These are phyloP conservation scores for Prunella himalayana DNA, from an alignment of 2,113 vertebrate genomes.

Conservation along the genomic window DNA sequence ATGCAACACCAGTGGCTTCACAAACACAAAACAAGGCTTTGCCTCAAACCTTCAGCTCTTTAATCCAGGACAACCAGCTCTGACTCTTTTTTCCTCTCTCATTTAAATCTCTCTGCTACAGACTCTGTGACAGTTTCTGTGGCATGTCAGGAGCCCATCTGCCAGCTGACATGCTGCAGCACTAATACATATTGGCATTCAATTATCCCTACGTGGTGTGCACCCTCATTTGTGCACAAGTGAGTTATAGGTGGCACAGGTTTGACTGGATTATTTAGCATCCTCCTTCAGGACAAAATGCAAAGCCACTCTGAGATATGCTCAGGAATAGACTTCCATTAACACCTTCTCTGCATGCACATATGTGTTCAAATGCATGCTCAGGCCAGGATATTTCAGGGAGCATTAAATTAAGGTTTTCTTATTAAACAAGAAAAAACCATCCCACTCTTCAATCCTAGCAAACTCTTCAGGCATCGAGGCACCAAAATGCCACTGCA, in stretches of 20 bases:
- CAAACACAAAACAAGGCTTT: background rate
- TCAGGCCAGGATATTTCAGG: background rate
- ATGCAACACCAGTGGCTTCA: background rate
- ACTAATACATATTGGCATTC: background rate
- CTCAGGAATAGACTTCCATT: background rate
- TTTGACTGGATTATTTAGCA: background rate
- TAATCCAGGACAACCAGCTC: background rate
- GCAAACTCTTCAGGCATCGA: background rate
- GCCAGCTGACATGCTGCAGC: background rate
- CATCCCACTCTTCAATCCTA: background rate
- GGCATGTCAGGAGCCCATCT: background rate
- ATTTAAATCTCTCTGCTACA: background rate
- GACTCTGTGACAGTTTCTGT: background rate
- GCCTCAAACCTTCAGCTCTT: background rate
- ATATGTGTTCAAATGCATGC: background rate
- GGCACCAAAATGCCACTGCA: background rate
- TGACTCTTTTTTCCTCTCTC: background rate
- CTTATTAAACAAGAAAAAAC: background rate
- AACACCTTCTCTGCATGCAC: background rate
- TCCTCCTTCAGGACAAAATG: background rate
- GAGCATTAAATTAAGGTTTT: background rate
- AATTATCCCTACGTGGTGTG: background rate
- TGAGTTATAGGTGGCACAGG: background rate
- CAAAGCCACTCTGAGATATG: background rate
- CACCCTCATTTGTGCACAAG: background rate